phyloP scores from a whole-genome alignment of 2,113 vertebrate genomes.

The Boleophthalmus pectinirostris region DNA sequence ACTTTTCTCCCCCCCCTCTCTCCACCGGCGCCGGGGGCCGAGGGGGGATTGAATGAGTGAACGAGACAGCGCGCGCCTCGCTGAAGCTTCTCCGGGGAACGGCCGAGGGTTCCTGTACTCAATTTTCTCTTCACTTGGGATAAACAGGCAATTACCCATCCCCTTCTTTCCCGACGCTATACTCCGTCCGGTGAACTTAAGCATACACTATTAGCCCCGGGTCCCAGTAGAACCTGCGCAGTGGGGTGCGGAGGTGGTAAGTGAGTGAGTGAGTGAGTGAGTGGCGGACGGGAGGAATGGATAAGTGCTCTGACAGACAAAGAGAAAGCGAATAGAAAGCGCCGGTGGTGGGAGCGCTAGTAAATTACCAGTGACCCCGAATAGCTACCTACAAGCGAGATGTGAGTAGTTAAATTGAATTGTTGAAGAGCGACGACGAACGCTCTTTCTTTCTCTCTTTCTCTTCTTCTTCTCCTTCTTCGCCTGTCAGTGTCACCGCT shows the following conservation, averaged over 20 bases:
- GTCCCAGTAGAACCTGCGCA: conserved; percentile 87
- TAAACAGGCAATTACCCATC: conserved; percentile 97
- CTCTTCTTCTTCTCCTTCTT: conserved; percentile 30
- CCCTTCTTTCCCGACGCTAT: conserved; percentile 83
- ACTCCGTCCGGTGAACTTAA: conserved; percentile 90
- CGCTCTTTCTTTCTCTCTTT: not conserved
- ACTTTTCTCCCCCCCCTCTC: conserved; percentile 55
- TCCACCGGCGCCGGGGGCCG: conserved; percentile 60
- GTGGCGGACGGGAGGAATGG: conserved; percentile 64
- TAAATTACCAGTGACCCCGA: conserved; percentile 45
- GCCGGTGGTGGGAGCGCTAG: conserved; percentile 25
- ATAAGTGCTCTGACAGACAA: conserved; percentile 48
- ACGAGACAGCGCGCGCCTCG: conserved; percentile 64
- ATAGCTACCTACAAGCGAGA: conserved; percentile 41
- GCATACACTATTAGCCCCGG: conserved; percentile 90
- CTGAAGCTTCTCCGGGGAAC: conserved; percentile 72
- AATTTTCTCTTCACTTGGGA: conserved; percentile 87
- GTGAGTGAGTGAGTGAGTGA: conserved; percentile 20
- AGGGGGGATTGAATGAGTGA: conserved; percentile 72
- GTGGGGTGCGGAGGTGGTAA: conserved; percentile 61
- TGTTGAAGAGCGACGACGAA: conserved; percentile 28
- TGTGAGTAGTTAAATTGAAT: conserved; percentile 59
- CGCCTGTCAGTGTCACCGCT: conserved; percentile 87
- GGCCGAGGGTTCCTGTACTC: conserved; percentile 78
- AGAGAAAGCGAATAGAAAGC: conserved; percentile 31